These are phyloP conservation scores for Regulus satrapa DNA, from an alignment of 2,113 vertebrate genomes.

Conservation along the genomic window DNA sequence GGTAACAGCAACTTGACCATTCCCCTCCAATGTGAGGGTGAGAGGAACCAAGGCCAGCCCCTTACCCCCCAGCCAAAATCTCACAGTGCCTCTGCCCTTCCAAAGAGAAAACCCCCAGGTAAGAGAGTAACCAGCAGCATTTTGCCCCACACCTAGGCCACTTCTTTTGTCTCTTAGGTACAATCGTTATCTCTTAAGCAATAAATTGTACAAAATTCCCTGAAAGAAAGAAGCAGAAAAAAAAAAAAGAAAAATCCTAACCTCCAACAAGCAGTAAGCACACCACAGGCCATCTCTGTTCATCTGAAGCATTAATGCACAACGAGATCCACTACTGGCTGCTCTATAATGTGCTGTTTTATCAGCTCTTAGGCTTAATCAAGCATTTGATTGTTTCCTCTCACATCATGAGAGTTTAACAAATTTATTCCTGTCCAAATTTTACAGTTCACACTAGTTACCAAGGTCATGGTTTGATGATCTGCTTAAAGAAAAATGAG, in stretches of 20 bases:
- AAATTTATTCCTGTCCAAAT: background rate
- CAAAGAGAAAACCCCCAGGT: background rate
- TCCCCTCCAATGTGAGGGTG: accelerated
- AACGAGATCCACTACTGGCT: background rate
- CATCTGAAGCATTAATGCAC: background rate
- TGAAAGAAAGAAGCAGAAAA: background rate
- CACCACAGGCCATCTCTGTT: background rate
- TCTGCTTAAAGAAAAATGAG: background rate
- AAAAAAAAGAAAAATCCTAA: background rate
- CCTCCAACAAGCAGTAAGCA: background rate
- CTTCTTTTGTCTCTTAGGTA: background rate
- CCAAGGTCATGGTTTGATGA: background rate
- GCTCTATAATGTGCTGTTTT: background rate
- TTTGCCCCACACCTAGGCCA: background rate
- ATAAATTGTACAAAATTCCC: background rate
- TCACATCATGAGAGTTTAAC: background rate
- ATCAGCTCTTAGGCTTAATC: background rate
- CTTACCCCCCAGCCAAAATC: background rate
- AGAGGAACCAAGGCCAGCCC: background rate
- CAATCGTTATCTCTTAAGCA: accelerated
- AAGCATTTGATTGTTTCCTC: background rate
- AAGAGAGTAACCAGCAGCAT: background rate
- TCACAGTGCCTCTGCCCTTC: accelerated
- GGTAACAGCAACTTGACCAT: accelerated
- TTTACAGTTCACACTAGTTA: background rate